phyloP scores from a whole-genome alignment of 2,797 vertebrate genomes.

The Typhlichthys eigenmanni region DNA sequence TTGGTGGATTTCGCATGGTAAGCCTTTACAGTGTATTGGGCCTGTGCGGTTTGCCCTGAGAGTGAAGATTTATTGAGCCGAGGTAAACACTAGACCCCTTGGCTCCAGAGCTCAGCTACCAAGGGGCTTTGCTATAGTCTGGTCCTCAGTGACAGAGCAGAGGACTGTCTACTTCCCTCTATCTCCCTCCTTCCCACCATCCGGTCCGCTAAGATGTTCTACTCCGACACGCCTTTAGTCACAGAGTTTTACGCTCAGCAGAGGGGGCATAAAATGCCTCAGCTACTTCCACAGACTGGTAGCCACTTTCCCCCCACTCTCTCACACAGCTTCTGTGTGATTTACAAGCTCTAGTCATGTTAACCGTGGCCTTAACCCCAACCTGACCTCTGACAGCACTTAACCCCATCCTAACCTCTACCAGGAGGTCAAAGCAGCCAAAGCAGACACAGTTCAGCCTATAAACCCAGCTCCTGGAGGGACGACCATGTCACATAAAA shows the following conservation, averaged over 20 bases:
- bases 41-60: slow-evolving; percentile 27
- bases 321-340: slow-evolving; percentile 47
- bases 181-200: slow-evolving; percentile 21
- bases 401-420: slow-evolving; percentile 45
- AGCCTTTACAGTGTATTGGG: slow-evolving; percentile 1
- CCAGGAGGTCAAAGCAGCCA: slow-evolving; percentile 39
- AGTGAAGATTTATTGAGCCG: slow-evolving; percentile 37
- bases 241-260: slow-evolving; percentile 49
- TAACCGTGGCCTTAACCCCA: slow-evolving; percentile 48
- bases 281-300: slow-evolving; percentile 47
- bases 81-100: slow-evolving; percentile 29
- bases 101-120: slow-evolving; percentile 30
- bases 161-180: slow-evolving; percentile 15
- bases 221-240: slow-evolving; percentile 46
- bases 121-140: slow-evolving; percentile 22
- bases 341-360: slow-evolving; percentile 51
- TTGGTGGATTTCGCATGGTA: slow-evolving; percentile 22
- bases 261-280: slow-evolving; percentile 54
- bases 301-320: slow-evolving; percentile 44
- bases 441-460: slow-evolving; percentile 31
- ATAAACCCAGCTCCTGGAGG: slow-evolving; percentile 41
- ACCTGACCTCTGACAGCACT: slow-evolving; percentile 61
- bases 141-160: slow-evolving; percentile 39
- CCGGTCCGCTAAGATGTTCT: slow-evolving; percentile 29
- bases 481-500: slow-evolving; percentile 37